Base-by-base conservation (phyloP, 2,888 invertebrate species). In the Conus canariensis region DNA sequence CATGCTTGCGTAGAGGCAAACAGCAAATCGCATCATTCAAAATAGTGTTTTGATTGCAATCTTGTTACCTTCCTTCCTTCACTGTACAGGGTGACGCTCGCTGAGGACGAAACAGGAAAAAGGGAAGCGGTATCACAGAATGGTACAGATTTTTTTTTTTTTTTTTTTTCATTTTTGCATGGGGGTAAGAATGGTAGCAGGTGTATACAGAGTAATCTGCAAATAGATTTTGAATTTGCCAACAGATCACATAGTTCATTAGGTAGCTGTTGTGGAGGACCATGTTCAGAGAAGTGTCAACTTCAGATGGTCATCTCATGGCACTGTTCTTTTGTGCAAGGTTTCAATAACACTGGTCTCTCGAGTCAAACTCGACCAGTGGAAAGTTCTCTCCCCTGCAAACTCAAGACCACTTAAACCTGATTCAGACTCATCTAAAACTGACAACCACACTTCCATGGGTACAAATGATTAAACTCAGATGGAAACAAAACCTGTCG, bases 91-190 rank as follows among this genome's bases (percentile, higher is more conserved):
- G 25, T n/a, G 82, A 85, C 9, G 10, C 10, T 22, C 19, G 3
- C 45, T 45, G 45, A 45, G 85, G 22, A 10, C 59, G 85, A 58
- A 58, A 19, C 9, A 58, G 59, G 22, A 60, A 64, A 85, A 25
- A 19, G 60, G 56, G n/a, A 85, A 30, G 85, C 12, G 8, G 30
- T 86, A 86, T 86, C 86, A 86, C 86, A 86, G 85, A 59, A 85
- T n/a, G 60, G 85, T 60, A 25, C 59, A 60, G 80, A 64, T 14
- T 10, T 14, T 16, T 64, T 64, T 16, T 30, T 16, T 64, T 64
- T 16, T 30, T 30, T 30, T 3, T 74, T 80, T 8, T 16, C 16
- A 4, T 19, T 58, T 16, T 83, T 83, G 82, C 82, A 83, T 83
- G 56, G 82, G 82, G 82, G 82, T 58, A 58, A 83, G 58, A 58